Evolutionary conservation across 2,797 vertebrate genomes (phyloP).

Genomic region (Epinephelus coioides): DNA sequence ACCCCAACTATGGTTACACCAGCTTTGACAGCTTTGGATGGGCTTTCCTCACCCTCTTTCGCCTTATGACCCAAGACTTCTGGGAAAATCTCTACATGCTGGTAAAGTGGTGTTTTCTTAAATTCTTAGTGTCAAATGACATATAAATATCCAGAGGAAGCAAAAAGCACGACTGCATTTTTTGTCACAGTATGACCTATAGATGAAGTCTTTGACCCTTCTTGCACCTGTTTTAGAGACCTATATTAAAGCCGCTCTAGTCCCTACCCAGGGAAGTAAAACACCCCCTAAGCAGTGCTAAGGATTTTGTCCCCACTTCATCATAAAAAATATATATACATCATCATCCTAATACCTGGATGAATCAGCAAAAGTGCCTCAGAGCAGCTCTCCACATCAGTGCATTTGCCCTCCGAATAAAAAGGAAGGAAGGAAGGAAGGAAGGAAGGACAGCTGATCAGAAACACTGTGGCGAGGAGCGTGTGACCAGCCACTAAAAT

Average conservation of each 20-base stretch:
- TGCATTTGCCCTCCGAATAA: constrained; percentile 52
- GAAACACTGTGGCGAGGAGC: constrained; percentile 9
- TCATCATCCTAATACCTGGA: constrained; percentile 56
- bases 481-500: neutral
- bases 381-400: constrained; percentile 38
- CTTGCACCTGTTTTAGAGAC: constrained; percentile 14
- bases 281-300: constrained; percentile 33
- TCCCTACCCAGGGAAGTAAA: constrained; percentile 13
- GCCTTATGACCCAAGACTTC: constrained; percentile 99
- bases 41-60: constrained; percentile 98
- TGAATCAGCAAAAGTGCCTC: constrained; percentile 67
- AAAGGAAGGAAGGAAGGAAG: constrained; percentile 43
- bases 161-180: neutral
- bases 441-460: constrained; percentile 38
- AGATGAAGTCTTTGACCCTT: constrained; percentile 12
- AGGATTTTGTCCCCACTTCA: constrained; percentile 47
- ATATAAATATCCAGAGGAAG: neutral
- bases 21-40: constrained; percentile 99
- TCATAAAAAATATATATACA: constrained; percentile 38
- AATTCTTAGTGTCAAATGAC: neutral
- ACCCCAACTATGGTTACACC: constrained; percentile 99
- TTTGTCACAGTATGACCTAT: neutral
- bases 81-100: constrained; percentile 99
- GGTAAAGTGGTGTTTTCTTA: constrained; percentile 80
- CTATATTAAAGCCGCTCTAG: constrained; percentile 17